phyloP scores from a whole-genome alignment of 2,797 vertebrate genomes.

The Pseudomugil gertrudae region DNA sequence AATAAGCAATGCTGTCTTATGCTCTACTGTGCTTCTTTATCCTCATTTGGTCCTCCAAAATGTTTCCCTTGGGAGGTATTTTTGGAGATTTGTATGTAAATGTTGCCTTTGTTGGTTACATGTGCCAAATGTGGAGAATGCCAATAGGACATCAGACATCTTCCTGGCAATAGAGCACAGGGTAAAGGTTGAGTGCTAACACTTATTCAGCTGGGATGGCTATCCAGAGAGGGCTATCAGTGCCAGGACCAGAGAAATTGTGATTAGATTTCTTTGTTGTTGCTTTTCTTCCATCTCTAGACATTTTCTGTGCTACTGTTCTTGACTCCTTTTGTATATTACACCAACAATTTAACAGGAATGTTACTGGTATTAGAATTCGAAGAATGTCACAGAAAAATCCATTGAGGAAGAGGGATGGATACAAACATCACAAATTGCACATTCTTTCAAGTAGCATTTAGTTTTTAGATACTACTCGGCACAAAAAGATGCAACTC shows the following conservation, averaged over 20 bases:
- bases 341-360: conserved; percentile 39
- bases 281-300: conserved; percentile 67
- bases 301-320: conserved; percentile 49
- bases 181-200: conserved; percentile 70
- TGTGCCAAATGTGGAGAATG: conserved; percentile 59
- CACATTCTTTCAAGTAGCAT: not conserved
- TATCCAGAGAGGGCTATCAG: conserved; percentile 70
- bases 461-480: conserved; percentile 11
- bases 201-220: conserved; percentile 80
- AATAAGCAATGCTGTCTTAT: not conserved
- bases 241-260: conserved; percentile 61
- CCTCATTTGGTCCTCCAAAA: conserved; percentile 29
- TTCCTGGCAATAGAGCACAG: conserved; percentile 59
- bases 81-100: conserved; percentile 70
- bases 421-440: conserved; percentile 1
- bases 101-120: conserved; percentile 62
- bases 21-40: not conserved
- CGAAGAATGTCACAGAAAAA: conserved; percentile 18
- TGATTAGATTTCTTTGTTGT: conserved; percentile 76
- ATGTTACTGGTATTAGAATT: conserved; percentile 22
- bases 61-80: conserved; percentile 41
- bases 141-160: conserved; percentile 55
- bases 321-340: conserved; percentile 48
- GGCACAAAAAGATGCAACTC: not conserved
- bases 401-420: conserved; percentile 8